Percentiles rank a stretch among this genome's conserved stretches.
phyloP scores from a whole-genome alignment of 2,797 vertebrate species.

The Salmo trutta region DNA sequence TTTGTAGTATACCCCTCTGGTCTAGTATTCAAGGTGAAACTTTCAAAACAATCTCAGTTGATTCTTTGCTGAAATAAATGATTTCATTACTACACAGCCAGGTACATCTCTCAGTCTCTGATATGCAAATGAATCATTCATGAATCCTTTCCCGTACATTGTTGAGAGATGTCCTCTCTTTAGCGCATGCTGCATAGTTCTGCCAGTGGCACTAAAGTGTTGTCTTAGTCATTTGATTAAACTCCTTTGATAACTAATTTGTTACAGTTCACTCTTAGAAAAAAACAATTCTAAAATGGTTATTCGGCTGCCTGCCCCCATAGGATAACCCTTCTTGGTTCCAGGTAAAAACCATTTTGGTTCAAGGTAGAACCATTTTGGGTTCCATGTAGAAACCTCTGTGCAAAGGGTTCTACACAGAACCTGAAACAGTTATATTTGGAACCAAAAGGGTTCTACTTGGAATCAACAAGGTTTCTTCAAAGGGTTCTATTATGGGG shows the following conservation, averaged over 20 bases:
- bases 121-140: neutral
- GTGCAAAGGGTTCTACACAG: too few relatives aligned
- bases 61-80: neutral
- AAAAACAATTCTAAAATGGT: too few relatives aligned
- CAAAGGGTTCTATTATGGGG: too few relatives aligned
- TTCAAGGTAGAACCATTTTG: neutral
- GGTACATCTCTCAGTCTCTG: conserved; percentile 3
- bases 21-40: neutral
- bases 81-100: neutral
- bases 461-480: too few relatives aligned
- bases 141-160: neutral
- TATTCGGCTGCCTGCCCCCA: too few relatives aligned
- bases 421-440: too few relatives aligned
- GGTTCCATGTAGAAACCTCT: neutral
- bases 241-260: neutral
- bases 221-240: neutral
- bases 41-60: neutral
- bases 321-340: too few relatives aligned
- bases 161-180: neutral
- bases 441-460: too few relatives aligned
- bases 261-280: too few relatives aligned
- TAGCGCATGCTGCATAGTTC: neutral
- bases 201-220: neutral
- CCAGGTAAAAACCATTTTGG: too few relatives aligned
- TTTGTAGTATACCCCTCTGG: neutral